Base-by-base conservation (phyloP, 92 coral and sea anemone genomes). In the Paramuricea clavata region DNA sequence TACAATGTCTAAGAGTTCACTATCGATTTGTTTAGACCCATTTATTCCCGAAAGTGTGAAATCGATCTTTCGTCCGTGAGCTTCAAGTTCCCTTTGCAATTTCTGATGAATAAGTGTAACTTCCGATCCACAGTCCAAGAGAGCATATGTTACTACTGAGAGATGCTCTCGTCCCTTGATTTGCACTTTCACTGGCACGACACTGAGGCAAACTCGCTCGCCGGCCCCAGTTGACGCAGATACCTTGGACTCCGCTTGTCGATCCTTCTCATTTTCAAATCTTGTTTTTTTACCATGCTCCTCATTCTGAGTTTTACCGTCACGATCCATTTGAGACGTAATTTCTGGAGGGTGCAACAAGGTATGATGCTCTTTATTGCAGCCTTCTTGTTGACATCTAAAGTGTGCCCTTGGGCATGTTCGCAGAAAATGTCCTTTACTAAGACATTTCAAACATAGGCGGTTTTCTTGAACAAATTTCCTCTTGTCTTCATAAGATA, bases 211-310 rank as follows among this genome's bases (percentile, higher is more conserved):
- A 42, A 93, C 89, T 54, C 93, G 59, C 78, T 93, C 86, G 13
- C 95, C 92, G 81, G 91, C 89, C 88, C 93, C 93, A 81, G 94
- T 91, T 41, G 89, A 93, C 52, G 84, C 43, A 30, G 76, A 41
- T 22, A 82, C 42, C 17, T n/a, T 68, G 5, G 74, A 31, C 15
- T 68, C 74, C 2, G 17, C 21, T 31, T 35, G 39, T 2, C 42
- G 3, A 26, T 35, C 12, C 19, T 31, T 17, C 4, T 32, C 74
- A 31, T 26, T 12, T 1, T 3, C 12, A 3, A 16, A 6, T 5
- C 30, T 19, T 8, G 36, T 6, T 21, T 8, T 28, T 4, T 41
- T 42, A 5, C 25, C 12, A 25, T 42, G 78, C 27, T 39, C 54
- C 10, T 39, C 44, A 10, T 9, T 1, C 2, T 31, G 2, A 4